These are phyloP conservation scores for Trachurus trachurus DNA, from an alignment of 2,797 vertebrate genomes.

Conservation along the genomic window DNA sequence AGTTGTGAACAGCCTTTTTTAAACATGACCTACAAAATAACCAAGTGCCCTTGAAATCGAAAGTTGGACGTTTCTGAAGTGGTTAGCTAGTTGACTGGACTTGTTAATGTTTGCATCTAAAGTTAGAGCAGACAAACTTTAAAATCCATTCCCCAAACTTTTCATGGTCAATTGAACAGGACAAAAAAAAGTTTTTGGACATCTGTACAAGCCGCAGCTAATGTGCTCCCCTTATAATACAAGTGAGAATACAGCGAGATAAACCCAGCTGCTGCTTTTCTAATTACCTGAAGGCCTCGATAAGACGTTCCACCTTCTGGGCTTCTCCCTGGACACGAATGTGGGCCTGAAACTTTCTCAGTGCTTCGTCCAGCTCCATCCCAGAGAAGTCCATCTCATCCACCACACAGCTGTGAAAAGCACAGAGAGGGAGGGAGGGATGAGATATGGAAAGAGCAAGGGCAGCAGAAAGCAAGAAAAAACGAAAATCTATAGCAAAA, in stretches of 20 bases:
- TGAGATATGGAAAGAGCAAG: slow-evolving; percentile 1
- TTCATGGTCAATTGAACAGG: neutral
- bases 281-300: slow-evolving; percentile 96
- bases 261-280: neutral
- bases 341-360: slow-evolving; percentile 98
- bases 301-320: slow-evolving; percentile 97
- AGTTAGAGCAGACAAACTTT: neutral
- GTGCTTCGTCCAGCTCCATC: slow-evolving; percentile 98
- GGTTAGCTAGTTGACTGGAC: neutral
- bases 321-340: slow-evolving; percentile 98
- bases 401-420: slow-evolving; percentile 91
- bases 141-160: neutral
- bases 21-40: neutral
- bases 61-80: neutral
- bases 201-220: neutral
- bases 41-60: neutral
- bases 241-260: neutral
- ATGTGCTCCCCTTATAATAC: neutral
- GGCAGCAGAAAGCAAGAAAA: neutral
- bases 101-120: neutral
- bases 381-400: slow-evolving; percentile 99
- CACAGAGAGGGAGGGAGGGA: slow-evolving; percentile 2
- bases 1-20: neutral
- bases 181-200: neutral
- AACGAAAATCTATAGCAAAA: slow-evolving; percentile 9